Percentiles rank a stretch among this genome's conserved stretches.
Evolutionary conservation across 2,797 vertebrate species (phyloP).

Genomic region (Liasis olivaceus): DNA sequence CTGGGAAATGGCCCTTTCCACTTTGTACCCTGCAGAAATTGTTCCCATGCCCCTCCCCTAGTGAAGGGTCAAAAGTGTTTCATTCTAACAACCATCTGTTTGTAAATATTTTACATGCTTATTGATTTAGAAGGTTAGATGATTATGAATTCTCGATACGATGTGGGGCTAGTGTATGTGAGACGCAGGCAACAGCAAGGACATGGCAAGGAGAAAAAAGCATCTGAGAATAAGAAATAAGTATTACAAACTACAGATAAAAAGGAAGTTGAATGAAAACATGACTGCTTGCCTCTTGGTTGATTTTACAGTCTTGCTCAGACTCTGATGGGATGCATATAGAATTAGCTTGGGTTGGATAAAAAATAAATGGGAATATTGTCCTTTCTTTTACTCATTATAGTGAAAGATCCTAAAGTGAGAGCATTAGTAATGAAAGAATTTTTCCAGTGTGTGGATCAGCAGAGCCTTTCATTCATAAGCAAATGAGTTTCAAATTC

Average conservation of each 20-base stretch:
- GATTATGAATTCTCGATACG: conserved; percentile 81
- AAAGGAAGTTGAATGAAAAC: conserved; percentile 40
- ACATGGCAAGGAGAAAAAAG: conserved; percentile 61
- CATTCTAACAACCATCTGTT: conserved; percentile 66
- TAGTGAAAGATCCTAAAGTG: conserved; percentile 18
- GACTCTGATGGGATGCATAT: conserved; percentile 31
- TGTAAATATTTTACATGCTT: conserved; percentile 82
- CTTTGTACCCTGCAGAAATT: conserved; percentile 22
- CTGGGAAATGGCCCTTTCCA: fast-evolving
- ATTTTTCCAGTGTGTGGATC: not conserved
- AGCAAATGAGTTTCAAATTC: not conserved
- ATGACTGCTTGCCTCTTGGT: not conserved
- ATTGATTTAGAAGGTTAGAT: conserved; percentile 77
- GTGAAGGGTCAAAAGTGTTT: conserved; percentile 59
- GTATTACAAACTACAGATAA: conserved; percentile 43
- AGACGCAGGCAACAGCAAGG: conserved; percentile 67
- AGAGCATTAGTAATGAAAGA: not conserved
- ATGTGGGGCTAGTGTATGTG: conserved; percentile 76
- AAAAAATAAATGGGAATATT: not conserved
- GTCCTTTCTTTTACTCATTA: conserved; percentile 7
- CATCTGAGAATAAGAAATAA: conserved; percentile 62
- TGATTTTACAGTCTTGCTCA: conserved; percentile 13
- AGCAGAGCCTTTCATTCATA: not conserved
- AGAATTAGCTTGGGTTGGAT: not conserved
- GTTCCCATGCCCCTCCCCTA: not conserved